Evolutionary conservation across 92 coral and sea anemone species (phyloP).

Genomic region (Isaurus tuberculatus): DNA sequence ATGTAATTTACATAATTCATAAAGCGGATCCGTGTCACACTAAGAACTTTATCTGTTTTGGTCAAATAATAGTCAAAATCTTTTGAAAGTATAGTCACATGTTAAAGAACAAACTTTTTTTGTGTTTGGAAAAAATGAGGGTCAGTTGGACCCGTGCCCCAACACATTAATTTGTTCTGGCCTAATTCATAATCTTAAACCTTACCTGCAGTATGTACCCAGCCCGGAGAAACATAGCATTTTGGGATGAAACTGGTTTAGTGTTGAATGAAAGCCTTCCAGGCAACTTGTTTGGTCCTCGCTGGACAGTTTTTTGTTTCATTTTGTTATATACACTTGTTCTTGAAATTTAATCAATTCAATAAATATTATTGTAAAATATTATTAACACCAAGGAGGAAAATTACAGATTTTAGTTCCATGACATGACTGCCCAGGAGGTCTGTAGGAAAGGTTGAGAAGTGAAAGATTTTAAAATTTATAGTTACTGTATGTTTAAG

Average conservation of each 20-base stretch:
- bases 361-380: background rate
- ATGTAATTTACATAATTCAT: too few relatives aligned
- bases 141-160: too few relatives aligned
- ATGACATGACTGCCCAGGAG: background rate
- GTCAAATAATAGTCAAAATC: background rate
- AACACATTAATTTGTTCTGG: too few relatives aligned
- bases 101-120: too few relatives aligned
- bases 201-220: conserved; percentile 5
- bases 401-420: background rate
- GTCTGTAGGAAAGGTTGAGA: background rate
- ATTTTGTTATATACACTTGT: background rate
- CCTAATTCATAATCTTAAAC: background rate
- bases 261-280: conserved; percentile 1
- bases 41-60: background rate
- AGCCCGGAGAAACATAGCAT: background rate
- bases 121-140: too few relatives aligned
- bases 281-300: background rate
- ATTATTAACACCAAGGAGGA: background rate
- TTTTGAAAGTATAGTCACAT: background rate
- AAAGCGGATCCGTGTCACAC: too few relatives aligned
- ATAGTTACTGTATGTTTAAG: background rate
- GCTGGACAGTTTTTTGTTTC: background rate
- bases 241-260: conserved; percentile 4
- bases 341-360: background rate
- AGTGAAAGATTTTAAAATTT: background rate